A percentile compares a stretch with the other conserved stretches of the same genome.
phyloP scores from a whole-genome alignment of 1,140 invertebrate genomes.

The Drosophila malerkotliana region DNA sequence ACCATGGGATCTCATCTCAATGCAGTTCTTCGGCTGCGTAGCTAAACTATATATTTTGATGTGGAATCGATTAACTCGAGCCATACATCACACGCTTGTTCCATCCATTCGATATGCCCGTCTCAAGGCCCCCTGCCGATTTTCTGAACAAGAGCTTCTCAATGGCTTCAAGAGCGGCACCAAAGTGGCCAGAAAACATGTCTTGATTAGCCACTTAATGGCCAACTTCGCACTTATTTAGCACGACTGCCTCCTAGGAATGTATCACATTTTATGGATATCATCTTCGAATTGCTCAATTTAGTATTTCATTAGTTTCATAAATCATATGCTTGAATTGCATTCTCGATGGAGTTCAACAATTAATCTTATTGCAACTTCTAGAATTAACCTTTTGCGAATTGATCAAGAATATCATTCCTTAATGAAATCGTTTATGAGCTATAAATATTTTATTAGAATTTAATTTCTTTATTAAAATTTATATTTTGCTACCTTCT shows the following conservation, averaged over 20 bases:
- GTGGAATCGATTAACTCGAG: slow-evolving; percentile 47
- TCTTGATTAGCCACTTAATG: slow-evolving; percentile 38
- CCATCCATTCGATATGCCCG: slow-evolving; percentile 47
- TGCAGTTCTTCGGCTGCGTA: slow-evolving; percentile 47
- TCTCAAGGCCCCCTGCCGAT: slow-evolving; percentile 37
- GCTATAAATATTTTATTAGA: not conserved
- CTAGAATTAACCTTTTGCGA: not conserved
- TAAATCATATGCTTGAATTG: slow-evolving; percentile 5
- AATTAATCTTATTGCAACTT: not conserved
- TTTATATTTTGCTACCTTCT: not conserved
- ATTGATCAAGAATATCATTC: not conserved
- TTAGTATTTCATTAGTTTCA: slow-evolving; percentile 16
- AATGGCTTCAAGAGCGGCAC: slow-evolving; percentile 8
- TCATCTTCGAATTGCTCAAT: slow-evolving; percentile 30
- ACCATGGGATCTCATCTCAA: slow-evolving; percentile 35
- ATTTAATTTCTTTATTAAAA: not conserved
- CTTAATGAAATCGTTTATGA: not conserved
- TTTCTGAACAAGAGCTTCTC: slow-evolving; percentile 22
- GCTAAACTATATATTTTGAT: slow-evolving; percentile 58
- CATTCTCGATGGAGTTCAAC: not conserved
- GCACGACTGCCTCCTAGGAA: slow-evolving; percentile 17
- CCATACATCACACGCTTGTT: slow-evolving; percentile 59
- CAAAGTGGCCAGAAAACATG: slow-evolving; percentile 27
- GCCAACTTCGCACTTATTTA: slow-evolving; percentile 39
- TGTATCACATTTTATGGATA: slow-evolving; percentile 21